Evolutionary conservation across 2,888 invertebrate genomes (phyloP).

Genomic region (Alsophila aescularia): DNA sequence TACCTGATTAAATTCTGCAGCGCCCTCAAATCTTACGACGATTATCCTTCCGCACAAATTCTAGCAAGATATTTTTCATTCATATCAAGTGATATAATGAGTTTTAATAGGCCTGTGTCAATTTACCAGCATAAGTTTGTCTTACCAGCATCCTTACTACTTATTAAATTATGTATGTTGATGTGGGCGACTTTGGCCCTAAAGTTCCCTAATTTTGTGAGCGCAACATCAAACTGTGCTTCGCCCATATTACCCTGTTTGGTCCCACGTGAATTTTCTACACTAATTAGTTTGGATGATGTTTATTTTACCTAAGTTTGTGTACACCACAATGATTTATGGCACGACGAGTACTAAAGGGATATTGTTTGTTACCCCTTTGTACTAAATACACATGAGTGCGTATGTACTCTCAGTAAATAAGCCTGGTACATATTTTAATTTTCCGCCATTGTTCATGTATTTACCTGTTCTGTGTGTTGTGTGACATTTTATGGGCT

Average conservation of each 20-base stretch:
- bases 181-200: slow-evolving; percentile 69
- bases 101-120: no score
- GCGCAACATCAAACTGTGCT: slow-evolving; percentile 82
- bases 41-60: no score
- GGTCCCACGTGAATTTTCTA: slow-evolving; percentile 82
- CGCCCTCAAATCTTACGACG: no score
- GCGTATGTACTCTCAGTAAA: slow-evolving; percentile 27
- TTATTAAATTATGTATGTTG: slow-evolving; percentile 9
- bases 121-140: background rate
- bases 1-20: no score
- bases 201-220: slow-evolving; percentile 83
- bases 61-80: no score
- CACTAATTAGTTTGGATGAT: slow-evolving; percentile 80
- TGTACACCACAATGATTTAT: slow-evolving; percentile 75
- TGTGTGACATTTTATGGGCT: slow-evolving; percentile 19
- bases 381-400: slow-evolving; percentile 35
- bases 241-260: slow-evolving; percentile 76
- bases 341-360: slow-evolving; percentile 54
- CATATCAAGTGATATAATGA: no score
- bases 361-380: slow-evolving; percentile 44
- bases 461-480: slow-evolving; percentile 9
- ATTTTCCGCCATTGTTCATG: slow-evolving; percentile 27
- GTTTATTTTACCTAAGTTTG: slow-evolving; percentile 80
- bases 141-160: slow-evolving; percentile 7
- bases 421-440: slow-evolving; percentile 34